Percentiles rank a stretch among this genome's conserved stretches.
Evolutionary conservation across 2,113 vertebrate species (phyloP).

Genomic region (Caranx melampygus): DNA sequence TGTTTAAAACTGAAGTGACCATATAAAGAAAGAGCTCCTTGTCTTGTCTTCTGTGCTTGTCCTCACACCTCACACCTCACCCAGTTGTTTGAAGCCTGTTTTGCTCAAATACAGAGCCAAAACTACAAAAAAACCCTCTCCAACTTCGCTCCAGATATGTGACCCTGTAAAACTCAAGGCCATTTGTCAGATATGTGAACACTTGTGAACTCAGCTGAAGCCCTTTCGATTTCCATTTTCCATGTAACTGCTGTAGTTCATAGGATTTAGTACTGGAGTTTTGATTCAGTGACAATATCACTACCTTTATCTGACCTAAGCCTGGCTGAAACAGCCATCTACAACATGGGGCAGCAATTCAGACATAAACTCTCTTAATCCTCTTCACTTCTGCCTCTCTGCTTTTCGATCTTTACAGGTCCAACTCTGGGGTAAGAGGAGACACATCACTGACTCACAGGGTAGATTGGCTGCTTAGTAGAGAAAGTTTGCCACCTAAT

Average conservation of each 20-base stretch:
- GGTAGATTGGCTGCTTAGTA: slow-evolving; percentile 22
- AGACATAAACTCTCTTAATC: slow-evolving; percentile 53
- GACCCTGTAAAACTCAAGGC: background rate
- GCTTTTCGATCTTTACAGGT: slow-evolving; percentile 6
- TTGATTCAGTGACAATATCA: slow-evolving; percentile 43
- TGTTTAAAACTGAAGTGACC: background rate
- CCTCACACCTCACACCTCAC: background rate
- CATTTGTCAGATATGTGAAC: slow-evolving; percentile 12
- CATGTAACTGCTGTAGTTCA: slow-evolving; percentile 9
- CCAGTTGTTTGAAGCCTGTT: background rate
- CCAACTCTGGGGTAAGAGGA: slow-evolving; percentile 22
- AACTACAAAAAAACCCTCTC: background rate
- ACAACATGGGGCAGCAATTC: slow-evolving; percentile 49
- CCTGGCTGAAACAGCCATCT: slow-evolving; percentile 57
- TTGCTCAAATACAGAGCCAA: background rate
- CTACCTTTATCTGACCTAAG: slow-evolving; percentile 52
- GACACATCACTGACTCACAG: slow-evolving; percentile 1
- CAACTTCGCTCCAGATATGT: background rate
- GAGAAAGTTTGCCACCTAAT: slow-evolving; percentile 78
- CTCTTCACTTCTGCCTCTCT: slow-evolving; percentile 48
- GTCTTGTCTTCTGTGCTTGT: background rate
- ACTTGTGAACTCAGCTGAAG: slow-evolving; percentile 34
- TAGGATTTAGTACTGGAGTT: slow-evolving; percentile 34
- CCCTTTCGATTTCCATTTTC: slow-evolving; percentile 27
- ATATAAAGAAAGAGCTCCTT: background rate